A percentile compares a stretch with the other conserved stretches of the same genome.
Evolutionary conservation across 2,797 vertebrate species (phyloP).

Genomic region (Ara ararauna): DNA sequence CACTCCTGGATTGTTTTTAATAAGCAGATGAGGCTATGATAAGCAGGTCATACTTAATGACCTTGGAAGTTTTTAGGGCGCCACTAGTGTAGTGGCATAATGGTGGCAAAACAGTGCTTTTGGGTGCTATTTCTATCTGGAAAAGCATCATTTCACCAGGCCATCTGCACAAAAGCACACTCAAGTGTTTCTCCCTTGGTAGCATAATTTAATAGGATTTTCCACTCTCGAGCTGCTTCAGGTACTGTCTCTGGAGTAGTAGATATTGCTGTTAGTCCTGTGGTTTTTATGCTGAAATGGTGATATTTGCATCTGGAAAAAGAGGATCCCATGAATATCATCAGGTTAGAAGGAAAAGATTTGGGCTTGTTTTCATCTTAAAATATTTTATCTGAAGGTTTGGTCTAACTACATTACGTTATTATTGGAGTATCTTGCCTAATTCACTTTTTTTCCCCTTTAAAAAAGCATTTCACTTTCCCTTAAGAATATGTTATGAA

Average conservation of each 20-base stretch:
- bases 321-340: neutral
- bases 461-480: slow-evolving; percentile 25
- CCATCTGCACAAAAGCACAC: accelerated
- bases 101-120: neutral
- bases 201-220: neutral
- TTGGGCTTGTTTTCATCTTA: neutral
- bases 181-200: neutral
- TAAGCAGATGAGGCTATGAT: no score
- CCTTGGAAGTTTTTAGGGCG: neutral
- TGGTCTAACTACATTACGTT: neutral
- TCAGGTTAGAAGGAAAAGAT: neutral
- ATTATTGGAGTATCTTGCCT: neutral
- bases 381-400: neutral
- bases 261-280: neutral
- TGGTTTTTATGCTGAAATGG: neutral
- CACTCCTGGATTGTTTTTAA: neutral
- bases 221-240: neutral
- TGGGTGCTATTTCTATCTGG: accelerated
- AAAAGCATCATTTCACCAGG: neutral
- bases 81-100: no score
- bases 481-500: slow-evolving; percentile 51
- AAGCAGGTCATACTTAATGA: neutral
- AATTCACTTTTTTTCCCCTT: neutral
- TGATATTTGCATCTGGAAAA: neutral
- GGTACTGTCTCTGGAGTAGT: accelerated